Base-by-base conservation (phyloP, 2,888 invertebrate species). In the Drosophila greeni region DNA sequence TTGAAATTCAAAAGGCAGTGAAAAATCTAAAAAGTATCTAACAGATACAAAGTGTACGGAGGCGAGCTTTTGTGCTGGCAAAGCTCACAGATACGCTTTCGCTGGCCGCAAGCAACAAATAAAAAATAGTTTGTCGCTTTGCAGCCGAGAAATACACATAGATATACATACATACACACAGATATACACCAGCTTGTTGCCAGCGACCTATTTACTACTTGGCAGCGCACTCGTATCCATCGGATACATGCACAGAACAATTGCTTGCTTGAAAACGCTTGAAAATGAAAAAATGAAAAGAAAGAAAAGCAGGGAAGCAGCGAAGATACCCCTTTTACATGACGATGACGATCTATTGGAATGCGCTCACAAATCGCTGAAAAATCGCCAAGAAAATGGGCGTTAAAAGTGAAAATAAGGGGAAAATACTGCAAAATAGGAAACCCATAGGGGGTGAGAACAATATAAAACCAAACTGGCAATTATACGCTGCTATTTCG, bases 161-260 rank as follows among this genome's bases (percentile, higher is more conserved):
- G 7, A 18, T 5, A 29, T 4, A 31, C 18, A 45, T 4, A 29
- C 16, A 43, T 8, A 40, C 14, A 23, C 1, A 42, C 42, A 16
- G n/a, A 26, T 26, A 47, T 47, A 47, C 45, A 47, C 45, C 66
- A 64, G 66, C 79, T 76, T 84, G 82, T 76, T 53, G 78, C 61
- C 54, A 71, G 43, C 78, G 78, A 78, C 78, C 78, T 82, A 82
- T 76, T 80, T 80, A 74, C 76, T 66, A 61, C 59, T 56, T 45
- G 42, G 55, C 40, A 14, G 55, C 33, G 61, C 53, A 48, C 43
- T 51, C 49, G 49, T 48, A 70, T 48, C 62, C 49, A 54, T 47
- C 61, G 70, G 72, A 72, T 74, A 76, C 74, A 69, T 52, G 53
- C 62, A 62, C 66, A 62, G 62, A 65, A 65, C 52, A 61, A 61